Evolutionary conservation across 1,140 invertebrate species (phyloP), one percentile per base, ranked within the genome.

Genomic region (Saccostrea cuccullata): DNA sequence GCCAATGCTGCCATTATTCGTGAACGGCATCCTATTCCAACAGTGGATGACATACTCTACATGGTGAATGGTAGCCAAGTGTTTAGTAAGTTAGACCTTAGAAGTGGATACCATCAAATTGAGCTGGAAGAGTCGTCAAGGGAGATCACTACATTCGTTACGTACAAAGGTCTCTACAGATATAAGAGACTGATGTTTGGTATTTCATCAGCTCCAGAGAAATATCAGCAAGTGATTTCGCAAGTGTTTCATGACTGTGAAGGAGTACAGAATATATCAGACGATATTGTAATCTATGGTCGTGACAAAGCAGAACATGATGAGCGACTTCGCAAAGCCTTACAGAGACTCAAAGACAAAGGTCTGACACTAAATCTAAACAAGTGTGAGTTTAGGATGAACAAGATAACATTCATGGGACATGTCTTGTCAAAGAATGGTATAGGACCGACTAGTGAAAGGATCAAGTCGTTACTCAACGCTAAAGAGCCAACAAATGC

Each of bases 11-110:
- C 93, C 12, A 90, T 94, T 12, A 56, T 85, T 13, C 58, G 92
- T 9, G 92, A 93, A 87, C 84, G 93, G 82, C 90, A 93, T 84
- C 88, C 90, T 12, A 92, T 91, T n/a, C 92, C 93, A 12, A 94
- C 91, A 55, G 85, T 90, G 0, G 92, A 93, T 82, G 90, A 93
- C 58, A 87, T 93, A 6, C 30, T 93, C 58, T 64, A 90, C 67
- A 90, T 47, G 91, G 86, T 93, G 55, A 92, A 94, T 87, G 90
- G 88, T 9, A 47, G 47, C 47, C 47, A 47, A 47, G 47, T 47
- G 5, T 94, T 93, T 84, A 91, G 90, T 13, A 93, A 92, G 67
- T 13, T 94, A 1, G 93, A 93, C 84, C 83, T 93, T 1, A 89
- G 87, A 36, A 36, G 89, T 12, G 92, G 90, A 13, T 94, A 91